Evolutionary conservation across 2,797 vertebrate species (phyloP), one percentile per base, ranked within the genome.

Genomic region (Gymnothorax javanicus): DNA sequence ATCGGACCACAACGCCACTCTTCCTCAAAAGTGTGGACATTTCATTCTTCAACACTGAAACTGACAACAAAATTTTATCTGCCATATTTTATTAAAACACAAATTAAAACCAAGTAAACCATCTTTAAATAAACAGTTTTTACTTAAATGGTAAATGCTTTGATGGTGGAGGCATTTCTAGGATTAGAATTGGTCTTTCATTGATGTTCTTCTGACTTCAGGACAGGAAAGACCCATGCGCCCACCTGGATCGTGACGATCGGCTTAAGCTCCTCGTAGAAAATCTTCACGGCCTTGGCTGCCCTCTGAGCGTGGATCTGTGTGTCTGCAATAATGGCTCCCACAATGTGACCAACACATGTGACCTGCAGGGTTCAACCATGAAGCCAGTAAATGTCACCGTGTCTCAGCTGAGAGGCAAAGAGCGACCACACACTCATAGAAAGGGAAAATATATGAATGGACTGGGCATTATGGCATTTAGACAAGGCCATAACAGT

Each of bases 291-390:
- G 1, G 93, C 95, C 88, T 94, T 97, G 82, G 97, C 97, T 0
- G 98, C 98, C 92, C 96, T 96, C 89, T 97, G 97, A 20, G 98
- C 97, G 2, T 98, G 96, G 60, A 96, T 94, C 88, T 97, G 97
- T 2, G 97, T 98, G 89, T 99, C 96, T 0, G 98, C 96, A 9
- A 99, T 95, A 88, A 98, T 95, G 0, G 96, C 98, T 0, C 97
- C 98, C 0, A 99, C 97, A 90, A 99, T 94, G 20, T 99, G 98
- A 69, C 98, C 98, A 73, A 99, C 93, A 83, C 98, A 99, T 43
- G 98, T 99, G 84, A 99, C 98, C 98, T 99, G 83, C 20, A 85
- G 84, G 52, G 7, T 59, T 85, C 20, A 82, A 3, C 8, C 15
- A 15, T 59, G 43, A n/a, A 54, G 62, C 15, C 62, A 20, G 64